Base-by-base conservation (phyloP, 2,797 vertebrate species). In the Cephalopachus bancanus region DNA sequence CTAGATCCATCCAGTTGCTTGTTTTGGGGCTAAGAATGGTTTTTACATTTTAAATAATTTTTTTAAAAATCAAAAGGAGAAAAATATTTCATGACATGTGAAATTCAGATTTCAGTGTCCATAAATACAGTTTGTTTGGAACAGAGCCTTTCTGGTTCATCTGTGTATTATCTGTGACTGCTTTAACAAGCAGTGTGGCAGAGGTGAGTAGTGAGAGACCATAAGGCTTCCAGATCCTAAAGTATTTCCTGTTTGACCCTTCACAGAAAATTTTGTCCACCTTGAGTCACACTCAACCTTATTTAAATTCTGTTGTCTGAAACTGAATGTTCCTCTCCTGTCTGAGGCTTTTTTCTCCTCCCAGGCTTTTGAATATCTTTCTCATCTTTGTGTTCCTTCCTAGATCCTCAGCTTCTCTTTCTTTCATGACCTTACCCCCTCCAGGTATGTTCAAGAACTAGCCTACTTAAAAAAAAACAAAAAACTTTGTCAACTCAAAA, bases 101-200 rank as follows among this genome's bases (percentile, higher is more conserved):
- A 95, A 96, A 89, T 55, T 95, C 81, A 88, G 6, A 79, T 88
- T 49, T 83, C 14, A 83, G 22, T 89, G 78, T 92, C 65, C 37
- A 44, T 93, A 71, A 69, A 69, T 74, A 69, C 44, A 83, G 11
- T 37, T 84, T 37, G n/a, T 79, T 65, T 59, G 64, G 33, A 80
- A 59, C 71, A 71, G 49, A 72, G 64, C 33, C 60, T 74, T 59
- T 15, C 33, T 74, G 78, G 37, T 88, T 91, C 55, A 11, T 89
- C 87, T 89, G 49, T 2, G 16, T 93, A 10, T 49, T 76, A 19
- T 89, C 51, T 57, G 0, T 83, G 26, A 57, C 53, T 64, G 11
- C 81, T 64, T 53, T 60, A 72, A 33, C n/a, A 10, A 28, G 49
- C 9, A 76, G 6, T 51, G 6, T 51, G 7, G 67, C 33, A 76